Conservation (phyloP, 2,113 vertebrate species). For the Vimba vimba region DNA sequence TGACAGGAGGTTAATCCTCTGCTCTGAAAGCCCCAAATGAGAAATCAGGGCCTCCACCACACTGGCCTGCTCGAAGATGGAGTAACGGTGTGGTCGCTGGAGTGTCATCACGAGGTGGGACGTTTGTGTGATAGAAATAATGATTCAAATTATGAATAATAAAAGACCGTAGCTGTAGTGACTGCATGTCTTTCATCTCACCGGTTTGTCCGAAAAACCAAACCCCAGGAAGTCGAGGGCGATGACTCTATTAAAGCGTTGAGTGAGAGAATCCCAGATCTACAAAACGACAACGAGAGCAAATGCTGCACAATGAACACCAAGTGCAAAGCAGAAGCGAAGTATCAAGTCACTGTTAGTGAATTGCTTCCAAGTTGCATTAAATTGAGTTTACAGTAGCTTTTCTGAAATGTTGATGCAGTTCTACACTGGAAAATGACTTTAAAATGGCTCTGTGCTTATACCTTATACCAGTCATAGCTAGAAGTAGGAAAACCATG, state of each 20-base stretch:
- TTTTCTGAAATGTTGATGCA: not conserved
- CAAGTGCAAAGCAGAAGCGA: too few relatives aligned
- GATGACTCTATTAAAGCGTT: conserved; percentile 88
- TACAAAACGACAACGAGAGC: conserved; percentile 56
- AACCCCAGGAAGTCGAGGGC: conserved; percentile 94
- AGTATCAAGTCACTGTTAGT: not conserved
- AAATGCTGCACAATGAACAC: too few relatives aligned
- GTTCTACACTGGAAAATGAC: not conserved
- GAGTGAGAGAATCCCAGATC: conserved; percentile 93
- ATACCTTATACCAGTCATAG: conserved; percentile 95
- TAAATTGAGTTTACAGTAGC: too few relatives aligned
- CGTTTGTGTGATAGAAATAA: not conserved
- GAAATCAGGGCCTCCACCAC: conserved; percentile 85
- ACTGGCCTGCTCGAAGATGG: conserved; percentile 94
- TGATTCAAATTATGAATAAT: not conserved
- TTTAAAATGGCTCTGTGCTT: not conserved
- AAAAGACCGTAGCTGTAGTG: not conserved
- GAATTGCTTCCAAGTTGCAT: not conserved
- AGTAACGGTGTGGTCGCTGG: conserved; percentile 89
- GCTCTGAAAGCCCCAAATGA: conserved; percentile 84
- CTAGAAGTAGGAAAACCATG: conserved; percentile 96
- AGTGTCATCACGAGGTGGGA: not conserved
- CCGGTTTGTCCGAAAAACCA: conserved; percentile 97
- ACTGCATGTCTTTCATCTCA: conserved; percentile 65
- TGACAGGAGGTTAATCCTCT: conserved; percentile 86